Conservation (phyloP, 2,888 invertebrate species). For the Hoplodrina ambigua region DNA sequence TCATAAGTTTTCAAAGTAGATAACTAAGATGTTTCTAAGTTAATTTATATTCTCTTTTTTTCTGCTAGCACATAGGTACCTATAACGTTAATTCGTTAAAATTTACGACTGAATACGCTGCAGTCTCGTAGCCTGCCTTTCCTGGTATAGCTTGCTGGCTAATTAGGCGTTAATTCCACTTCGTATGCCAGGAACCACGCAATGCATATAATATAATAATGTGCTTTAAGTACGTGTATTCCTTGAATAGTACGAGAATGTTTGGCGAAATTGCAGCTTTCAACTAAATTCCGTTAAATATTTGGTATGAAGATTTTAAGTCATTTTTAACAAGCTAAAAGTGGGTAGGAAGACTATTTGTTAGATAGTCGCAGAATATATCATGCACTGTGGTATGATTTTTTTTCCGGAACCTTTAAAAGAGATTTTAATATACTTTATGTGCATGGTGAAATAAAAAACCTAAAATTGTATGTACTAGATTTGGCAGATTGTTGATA, state of each 20-base stretch:
- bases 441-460: background rate
- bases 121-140: background rate
- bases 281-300: conserved; percentile 11
- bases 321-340: background rate
- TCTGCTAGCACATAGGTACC: background rate
- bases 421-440: background rate
- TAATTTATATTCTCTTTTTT: conserved; percentile 5
- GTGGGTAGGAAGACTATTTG: background rate
- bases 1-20: background rate
- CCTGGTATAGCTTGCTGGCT: conserved; percentile 24
- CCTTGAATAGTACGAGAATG: conserved; percentile 22
- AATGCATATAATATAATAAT: conserved; percentile 19
- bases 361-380: background rate
- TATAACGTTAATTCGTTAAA: background rate
- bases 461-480: background rate
- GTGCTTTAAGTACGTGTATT: conserved; percentile 14
- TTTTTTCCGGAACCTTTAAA: background rate
- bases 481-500: background rate
- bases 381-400: background rate
- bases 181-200: conserved; percentile 28
- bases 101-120: conserved; percentile 26
- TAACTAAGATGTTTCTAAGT: background rate
- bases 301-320: conserved; percentile 7
- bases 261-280: conserved; percentile 15
- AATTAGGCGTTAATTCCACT: conserved; percentile 53